These are phyloP conservation scores for Wasmannia auropunctata DNA, from an alignment of 1,140 invertebrate species.

Conservation along the genomic window DNA sequence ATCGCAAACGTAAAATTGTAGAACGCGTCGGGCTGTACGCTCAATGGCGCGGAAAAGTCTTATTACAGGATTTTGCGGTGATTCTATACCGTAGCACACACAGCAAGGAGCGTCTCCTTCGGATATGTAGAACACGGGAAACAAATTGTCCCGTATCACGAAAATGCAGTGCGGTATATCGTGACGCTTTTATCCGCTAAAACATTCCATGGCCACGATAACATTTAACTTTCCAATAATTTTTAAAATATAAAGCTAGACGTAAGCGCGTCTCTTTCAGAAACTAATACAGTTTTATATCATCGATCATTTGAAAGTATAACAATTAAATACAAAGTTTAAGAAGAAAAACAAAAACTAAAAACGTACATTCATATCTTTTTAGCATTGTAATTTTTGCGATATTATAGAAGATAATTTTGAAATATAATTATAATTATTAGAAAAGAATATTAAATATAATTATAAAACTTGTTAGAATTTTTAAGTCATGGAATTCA, in stretches of 20 bases:
- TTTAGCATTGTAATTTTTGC: not conserved
- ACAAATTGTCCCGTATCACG: not conserved
- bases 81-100: not conserved
- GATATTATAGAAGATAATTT: not conserved
- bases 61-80: not conserved
- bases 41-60: slow-evolving; percentile 38
- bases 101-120: not conserved
- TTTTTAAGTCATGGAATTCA: not conserved
- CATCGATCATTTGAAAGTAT: not conserved
- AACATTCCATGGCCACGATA: not conserved
- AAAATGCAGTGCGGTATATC: not conserved
- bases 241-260: not conserved
- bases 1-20: slow-evolving; percentile 47
- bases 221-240: not conserved
- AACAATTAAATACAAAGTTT: not conserved
- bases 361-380: not conserved
- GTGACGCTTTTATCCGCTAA: not conserved
- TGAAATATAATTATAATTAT: not conserved
- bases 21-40: not conserved
- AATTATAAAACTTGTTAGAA: not conserved
- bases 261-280: not conserved
- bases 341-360: not conserved
- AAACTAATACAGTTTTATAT: not conserved
- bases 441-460: not conserved
- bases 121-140: not conserved